These are phyloP conservation scores for Polypedilum pembai DNA, from an alignment of 1,140 invertebrate genomes.

Conservation along the genomic window DNA sequence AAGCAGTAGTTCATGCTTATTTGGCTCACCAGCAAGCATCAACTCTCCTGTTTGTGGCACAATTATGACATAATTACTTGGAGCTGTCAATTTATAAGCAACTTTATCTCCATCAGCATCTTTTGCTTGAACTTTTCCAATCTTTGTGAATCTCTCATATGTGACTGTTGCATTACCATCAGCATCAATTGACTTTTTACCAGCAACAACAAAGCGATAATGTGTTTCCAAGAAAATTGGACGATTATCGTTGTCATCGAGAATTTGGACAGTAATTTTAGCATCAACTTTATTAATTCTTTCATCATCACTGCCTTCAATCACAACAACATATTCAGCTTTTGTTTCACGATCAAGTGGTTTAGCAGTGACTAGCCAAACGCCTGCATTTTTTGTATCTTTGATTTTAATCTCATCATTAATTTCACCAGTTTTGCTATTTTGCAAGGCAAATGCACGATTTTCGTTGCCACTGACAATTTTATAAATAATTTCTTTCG, in stretches of 20 bases:
- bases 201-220: slow-evolving; percentile 69
- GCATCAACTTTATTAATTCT: slow-evolving; percentile 65
- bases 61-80: slow-evolving; percentile 71
- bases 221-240: slow-evolving; percentile 69
- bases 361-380: slow-evolving; percentile 62
- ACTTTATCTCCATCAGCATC: slow-evolving; percentile 83
- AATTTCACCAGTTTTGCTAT: slow-evolving; percentile 48
- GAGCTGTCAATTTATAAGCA: slow-evolving; percentile 69
- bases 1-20: slow-evolving; percentile 58
- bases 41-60: slow-evolving; percentile 88
- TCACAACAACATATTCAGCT: slow-evolving; percentile 58
- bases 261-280: slow-evolving; percentile 61
- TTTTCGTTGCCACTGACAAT: slow-evolving; percentile 66
- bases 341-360: slow-evolving; percentile 65
- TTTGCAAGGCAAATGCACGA: slow-evolving; percentile 60
- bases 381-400: slow-evolving; percentile 49
- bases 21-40: slow-evolving; percentile 67
- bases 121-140: slow-evolving; percentile 71
- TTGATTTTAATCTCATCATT: slow-evolving; percentile 52
- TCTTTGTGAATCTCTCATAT: slow-evolving; percentile 67
- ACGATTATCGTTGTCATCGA: slow-evolving; percentile 85
- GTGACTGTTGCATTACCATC: slow-evolving; percentile 48
- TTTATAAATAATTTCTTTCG: slow-evolving; percentile 63
- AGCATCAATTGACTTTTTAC: slow-evolving; percentile 47
- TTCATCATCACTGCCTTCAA: slow-evolving; percentile 66